A percentile compares a stretch with the other conserved stretches of the same genome.
phyloP scores from a whole-genome alignment of 1,140 invertebrate species.

The Drosophila ambigua region DNA sequence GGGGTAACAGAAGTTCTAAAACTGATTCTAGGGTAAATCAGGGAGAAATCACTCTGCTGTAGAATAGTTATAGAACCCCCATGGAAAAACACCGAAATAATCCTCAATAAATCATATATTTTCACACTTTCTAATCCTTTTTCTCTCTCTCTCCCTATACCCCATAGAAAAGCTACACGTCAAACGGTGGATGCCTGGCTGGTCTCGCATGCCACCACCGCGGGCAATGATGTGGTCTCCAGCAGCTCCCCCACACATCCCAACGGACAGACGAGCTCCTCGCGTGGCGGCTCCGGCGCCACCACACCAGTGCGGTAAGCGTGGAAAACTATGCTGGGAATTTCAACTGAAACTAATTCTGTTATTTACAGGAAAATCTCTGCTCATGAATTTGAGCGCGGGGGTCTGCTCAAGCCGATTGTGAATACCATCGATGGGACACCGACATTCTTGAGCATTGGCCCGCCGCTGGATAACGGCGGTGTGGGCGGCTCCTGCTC shows the following conservation, averaged over 20 bases:
- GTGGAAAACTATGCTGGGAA: background rate
- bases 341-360: too few relatives aligned
- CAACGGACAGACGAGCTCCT: constrained; percentile 84
- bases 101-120: background rate
- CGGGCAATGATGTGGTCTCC: constrained; percentile 85
- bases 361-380: constrained; percentile 91
- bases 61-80: too few relatives aligned
- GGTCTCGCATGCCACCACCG: constrained; percentile 92
- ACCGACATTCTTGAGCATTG: constrained; percentile 92
- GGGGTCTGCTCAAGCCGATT: constrained; percentile 95
- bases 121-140: background rate
- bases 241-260: constrained; percentile 86
- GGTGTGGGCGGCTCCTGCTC: constrained; percentile 57
- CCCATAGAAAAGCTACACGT: constrained; percentile 92
- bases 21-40: too few relatives aligned
- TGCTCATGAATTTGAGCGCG: constrained; percentile 96
- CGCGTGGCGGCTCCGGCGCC: constrained; percentile 89
- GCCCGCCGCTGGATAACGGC: constrained; percentile 81
- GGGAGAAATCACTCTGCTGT: too few relatives aligned
- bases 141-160: constrained; percentile 38
- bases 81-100: too few relatives aligned
- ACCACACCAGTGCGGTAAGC: constrained; percentile 92
- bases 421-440: constrained; percentile 95
- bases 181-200: constrained; percentile 96
- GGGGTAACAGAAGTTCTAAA: too few relatives aligned